phyloP scores from a whole-genome alignment of 2,797 vertebrate genomes.

The Ctenosaura bakeri region DNA sequence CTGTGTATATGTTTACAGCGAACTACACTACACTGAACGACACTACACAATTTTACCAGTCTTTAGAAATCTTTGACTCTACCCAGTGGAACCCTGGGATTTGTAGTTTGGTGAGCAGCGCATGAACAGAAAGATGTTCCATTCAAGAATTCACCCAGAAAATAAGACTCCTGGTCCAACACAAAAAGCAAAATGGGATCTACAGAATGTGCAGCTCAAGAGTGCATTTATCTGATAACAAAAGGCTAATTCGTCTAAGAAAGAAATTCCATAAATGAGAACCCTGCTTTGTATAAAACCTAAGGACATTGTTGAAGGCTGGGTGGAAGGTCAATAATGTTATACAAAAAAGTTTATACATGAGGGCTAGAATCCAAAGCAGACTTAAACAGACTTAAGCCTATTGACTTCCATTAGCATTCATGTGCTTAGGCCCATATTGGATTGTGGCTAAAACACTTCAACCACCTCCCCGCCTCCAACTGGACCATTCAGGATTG shows the following conservation, averaged over 20 bases:
- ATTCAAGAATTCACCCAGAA: not conserved
- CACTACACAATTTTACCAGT: too few relatives aligned
- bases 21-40: too few relatives aligned
- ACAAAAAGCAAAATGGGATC: not conserved
- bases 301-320: not conserved
- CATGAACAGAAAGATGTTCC: too few relatives aligned
- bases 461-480: not conserved
- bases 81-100: too few relatives aligned
- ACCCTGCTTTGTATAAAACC: not conserved
- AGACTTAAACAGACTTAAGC: not conserved
- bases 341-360: not conserved
- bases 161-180: not conserved
- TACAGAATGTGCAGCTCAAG: not conserved
- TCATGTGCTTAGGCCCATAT: not conserved
- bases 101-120: too few relatives aligned
- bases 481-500: not conserved
- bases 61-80: too few relatives aligned
- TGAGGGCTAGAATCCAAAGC: not conserved
- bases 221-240: not conserved
- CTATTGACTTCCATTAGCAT: not conserved
- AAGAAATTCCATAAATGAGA: not conserved
- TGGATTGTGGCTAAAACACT: not conserved
- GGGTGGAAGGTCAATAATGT: rapidly evolving
- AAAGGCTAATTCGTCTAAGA: rapidly evolving
- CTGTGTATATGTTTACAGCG: too few relatives aligned